These are phyloP conservation scores for Lipotes vexillifer DNA, from an alignment of 2,113 vertebrate genomes.

Conservation along the genomic window DNA sequence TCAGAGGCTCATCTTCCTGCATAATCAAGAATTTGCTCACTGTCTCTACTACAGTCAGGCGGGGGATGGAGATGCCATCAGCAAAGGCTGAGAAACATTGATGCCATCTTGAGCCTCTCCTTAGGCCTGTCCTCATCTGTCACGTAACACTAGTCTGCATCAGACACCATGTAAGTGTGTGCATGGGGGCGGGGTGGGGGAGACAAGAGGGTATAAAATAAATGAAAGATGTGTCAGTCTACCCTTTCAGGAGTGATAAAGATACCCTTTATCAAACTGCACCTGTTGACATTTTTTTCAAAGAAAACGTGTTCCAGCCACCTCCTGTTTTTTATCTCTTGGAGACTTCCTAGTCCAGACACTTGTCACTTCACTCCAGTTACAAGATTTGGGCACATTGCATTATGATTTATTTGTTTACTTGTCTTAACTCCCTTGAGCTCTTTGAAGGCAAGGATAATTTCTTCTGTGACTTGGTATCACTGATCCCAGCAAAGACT, in stretches of 20 bases:
- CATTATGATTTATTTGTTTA: slow-evolving; percentile 46
- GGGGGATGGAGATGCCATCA: background rate
- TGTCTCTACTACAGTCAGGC: background rate
- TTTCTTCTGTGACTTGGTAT: slow-evolving; percentile 48
- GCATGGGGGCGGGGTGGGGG: no score
- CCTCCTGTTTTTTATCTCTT: slow-evolving; percentile 12
- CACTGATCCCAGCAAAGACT: background rate
- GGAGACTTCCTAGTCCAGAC: background rate
- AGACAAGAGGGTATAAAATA: background rate
- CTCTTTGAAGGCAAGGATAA: slow-evolving; percentile 14
- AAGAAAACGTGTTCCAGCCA: background rate
- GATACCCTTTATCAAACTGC: background rate
- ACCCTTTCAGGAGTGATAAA: background rate
- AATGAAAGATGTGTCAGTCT: background rate
- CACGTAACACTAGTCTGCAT: background rate
- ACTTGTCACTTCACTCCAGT: background rate
- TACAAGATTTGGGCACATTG: background rate
- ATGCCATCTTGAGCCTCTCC: background rate
- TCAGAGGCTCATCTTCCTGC: slow-evolving; percentile 53
- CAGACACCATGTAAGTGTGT: background rate
- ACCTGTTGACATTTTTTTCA: background rate
- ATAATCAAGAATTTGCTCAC: slow-evolving; percentile 55
- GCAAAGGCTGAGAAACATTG: background rate
- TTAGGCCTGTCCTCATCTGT: background rate
- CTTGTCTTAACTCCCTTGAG: background rate